phyloP scores from a whole-genome alignment of 2,888 invertebrate species.

The Eristalis pertinax region DNA sequence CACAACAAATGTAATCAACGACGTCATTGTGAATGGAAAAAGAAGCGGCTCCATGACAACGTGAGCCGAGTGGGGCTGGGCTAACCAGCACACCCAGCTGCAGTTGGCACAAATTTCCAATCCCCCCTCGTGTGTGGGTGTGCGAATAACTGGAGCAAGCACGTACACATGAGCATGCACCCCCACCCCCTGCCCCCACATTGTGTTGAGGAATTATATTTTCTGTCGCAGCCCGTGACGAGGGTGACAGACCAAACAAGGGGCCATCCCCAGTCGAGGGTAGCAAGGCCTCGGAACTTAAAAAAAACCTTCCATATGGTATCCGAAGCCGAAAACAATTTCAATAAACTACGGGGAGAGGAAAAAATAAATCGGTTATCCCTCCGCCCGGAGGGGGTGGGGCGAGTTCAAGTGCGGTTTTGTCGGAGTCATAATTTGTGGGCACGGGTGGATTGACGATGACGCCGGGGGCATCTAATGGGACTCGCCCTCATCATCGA shows the following conservation, averaged over 20 bases:
- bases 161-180: not conserved
- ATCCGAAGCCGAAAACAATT: constrained; percentile 51
- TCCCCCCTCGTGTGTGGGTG: not conserved
- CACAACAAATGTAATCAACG: constrained; percentile 64
- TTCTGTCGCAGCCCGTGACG: not conserved
- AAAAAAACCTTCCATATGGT: constrained; percentile 48
- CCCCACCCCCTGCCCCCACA: not conserved
- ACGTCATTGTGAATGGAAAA: constrained; percentile 51
- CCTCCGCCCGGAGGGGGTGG: not conserved
- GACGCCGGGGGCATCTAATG: not conserved
- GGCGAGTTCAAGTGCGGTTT: not conserved
- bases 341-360: constrained; percentile 47
- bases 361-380: constrained; percentile 41
- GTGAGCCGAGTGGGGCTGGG: constrained; percentile 18
- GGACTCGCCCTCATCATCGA: not conserved
- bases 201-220: not conserved
- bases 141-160: not conserved
- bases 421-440: not conserved
- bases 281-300: constrained; percentile 50
- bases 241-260: constrained; percentile 4
- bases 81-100: constrained; percentile 20
- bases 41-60: constrained; percentile 51
- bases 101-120: constrained; percentile 41
- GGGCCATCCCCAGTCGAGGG: not conserved
- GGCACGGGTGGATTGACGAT: too few species aligned